Conservation (phyloP, 2,888 invertebrate species). For the Dugesia japonica region DNA sequence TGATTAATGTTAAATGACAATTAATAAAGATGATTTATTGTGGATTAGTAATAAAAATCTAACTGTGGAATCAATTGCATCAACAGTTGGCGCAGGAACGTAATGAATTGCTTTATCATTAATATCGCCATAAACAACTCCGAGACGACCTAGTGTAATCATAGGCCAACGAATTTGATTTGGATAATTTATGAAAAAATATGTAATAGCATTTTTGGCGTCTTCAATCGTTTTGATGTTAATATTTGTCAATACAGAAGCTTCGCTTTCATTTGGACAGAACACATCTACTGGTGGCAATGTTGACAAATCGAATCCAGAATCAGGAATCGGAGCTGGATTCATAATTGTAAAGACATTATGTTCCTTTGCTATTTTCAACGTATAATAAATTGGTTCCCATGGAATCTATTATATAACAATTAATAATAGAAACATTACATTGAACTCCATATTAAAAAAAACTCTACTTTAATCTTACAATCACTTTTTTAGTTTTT, state of each 20-base stretch:
- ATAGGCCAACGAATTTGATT: background rate
- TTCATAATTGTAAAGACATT: background rate
- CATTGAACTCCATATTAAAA: too few relatives aligned
- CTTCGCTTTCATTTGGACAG: background rate
- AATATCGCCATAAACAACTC: background rate
- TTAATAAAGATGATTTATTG: too few relatives aligned
- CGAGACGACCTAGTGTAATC: background rate
- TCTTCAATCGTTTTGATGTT: background rate
- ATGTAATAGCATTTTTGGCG: background rate
- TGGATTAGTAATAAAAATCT: background rate
- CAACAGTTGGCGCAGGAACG: background rate
- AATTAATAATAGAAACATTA: too few relatives aligned
- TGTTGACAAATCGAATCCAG: background rate
- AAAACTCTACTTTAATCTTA: too few relatives aligned
- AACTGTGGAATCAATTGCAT: background rate
- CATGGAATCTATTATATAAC: background rate
- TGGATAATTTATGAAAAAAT: background rate
- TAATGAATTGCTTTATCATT: background rate
- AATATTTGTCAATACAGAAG: background rate
- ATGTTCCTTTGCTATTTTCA: background rate
- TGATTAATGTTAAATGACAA: too few relatives aligned
- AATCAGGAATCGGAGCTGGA: conserved; percentile 7
- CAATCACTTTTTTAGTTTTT: too few relatives aligned
- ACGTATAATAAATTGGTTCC: background rate
- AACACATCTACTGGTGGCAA: background rate